Conservation (phyloP, 2,797 vertebrate species). For the Gallinago nigripennis region DNA sequence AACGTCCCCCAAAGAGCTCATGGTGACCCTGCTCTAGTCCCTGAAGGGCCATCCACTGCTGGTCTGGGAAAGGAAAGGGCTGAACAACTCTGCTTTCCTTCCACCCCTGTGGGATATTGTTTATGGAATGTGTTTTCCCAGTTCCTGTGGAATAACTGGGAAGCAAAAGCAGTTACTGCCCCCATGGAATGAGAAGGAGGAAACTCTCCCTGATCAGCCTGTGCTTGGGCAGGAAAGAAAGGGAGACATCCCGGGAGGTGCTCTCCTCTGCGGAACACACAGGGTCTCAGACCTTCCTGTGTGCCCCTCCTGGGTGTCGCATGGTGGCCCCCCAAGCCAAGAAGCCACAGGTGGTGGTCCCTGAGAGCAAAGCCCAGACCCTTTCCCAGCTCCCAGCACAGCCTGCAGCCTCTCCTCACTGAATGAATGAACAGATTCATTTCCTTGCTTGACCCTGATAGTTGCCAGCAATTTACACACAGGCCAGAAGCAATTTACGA, state of each 20-base stretch:
- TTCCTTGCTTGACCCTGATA: background rate
- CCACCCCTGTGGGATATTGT: background rate
- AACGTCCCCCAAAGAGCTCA: background rate
- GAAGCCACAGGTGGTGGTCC: background rate
- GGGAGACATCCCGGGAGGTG: background rate
- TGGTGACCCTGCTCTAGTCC: background rate
- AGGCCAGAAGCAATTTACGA: background rate
- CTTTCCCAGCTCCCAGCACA: background rate
- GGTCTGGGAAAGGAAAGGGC: background rate
- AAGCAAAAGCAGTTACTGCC: background rate
- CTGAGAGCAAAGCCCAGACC: background rate
- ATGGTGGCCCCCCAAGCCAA: background rate
- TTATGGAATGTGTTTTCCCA: background rate
- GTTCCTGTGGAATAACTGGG: background rate
- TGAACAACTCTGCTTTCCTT: background rate
- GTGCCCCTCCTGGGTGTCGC: background rate
- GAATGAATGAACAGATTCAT: background rate
- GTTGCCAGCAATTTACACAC: background rate
- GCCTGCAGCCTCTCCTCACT: background rate
- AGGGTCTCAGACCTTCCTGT: background rate
- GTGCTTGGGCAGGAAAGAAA: background rate
- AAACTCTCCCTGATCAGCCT: background rate
- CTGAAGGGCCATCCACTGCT: background rate
- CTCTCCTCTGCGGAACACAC: background rate
- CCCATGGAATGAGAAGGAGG: background rate